A percentile compares a stretch with the other conserved stretches of the same genome.
Evolutionary conservation across 2,113 vertebrate species (phyloP).

Genomic region (Tychaedon coryphoeus): DNA sequence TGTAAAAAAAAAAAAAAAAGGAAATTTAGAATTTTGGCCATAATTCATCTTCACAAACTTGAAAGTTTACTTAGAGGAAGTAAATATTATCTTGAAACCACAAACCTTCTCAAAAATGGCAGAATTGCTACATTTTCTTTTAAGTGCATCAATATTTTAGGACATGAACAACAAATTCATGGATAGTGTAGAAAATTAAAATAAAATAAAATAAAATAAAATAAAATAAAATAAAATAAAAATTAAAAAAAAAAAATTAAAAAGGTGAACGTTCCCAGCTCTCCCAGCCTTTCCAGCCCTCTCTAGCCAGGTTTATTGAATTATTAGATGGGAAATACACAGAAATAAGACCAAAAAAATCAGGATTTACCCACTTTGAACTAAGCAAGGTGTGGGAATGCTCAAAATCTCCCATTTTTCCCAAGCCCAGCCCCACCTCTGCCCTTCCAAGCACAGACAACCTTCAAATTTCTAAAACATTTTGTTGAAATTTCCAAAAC

Average conservation of each 20-base stretch:
- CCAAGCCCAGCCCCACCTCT: background rate
- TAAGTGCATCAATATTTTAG: background rate
- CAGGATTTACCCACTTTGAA: background rate
- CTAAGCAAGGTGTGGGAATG: background rate
- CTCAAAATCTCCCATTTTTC: background rate
- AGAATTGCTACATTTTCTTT: background rate
- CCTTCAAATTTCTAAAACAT: background rate
- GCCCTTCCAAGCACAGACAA: accelerated
- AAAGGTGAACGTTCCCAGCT: no score
- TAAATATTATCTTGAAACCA: background rate
- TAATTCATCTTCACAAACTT: background rate
- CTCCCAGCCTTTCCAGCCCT: no score
- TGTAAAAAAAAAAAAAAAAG: no score
- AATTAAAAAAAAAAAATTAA: no score
- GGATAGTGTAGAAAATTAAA: background rate
- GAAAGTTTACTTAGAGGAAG: background rate
- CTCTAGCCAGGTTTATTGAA: no score
- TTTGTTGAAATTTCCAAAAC: background rate
- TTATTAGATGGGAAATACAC: no score
- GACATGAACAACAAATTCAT: background rate
- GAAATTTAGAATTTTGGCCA: background rate
- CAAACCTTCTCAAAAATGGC: background rate
- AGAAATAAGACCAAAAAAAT: background rate
- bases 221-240: no score
- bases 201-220: no score